A percentile compares a stretch with the other conserved stretches of the same genome.
Conservation (phyloP, 1,140 invertebrate genomes). For the Cydia amplana region DNA sequence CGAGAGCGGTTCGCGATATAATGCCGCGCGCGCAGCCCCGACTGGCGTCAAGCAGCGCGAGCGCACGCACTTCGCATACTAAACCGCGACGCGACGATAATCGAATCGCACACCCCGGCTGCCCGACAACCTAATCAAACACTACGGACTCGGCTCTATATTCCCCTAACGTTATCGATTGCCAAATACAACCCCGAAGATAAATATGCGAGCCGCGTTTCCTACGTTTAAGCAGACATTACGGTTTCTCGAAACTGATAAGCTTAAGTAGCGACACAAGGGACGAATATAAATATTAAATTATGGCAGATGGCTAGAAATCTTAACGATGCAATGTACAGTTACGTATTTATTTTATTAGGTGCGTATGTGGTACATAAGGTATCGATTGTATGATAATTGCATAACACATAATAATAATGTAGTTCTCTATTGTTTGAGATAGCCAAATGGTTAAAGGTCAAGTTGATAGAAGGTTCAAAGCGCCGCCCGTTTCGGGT, state of each 20-base stretch:
- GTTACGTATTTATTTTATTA: constrained; percentile 6
- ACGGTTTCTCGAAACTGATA: constrained; percentile 47
- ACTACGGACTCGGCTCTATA: constrained; percentile 64
- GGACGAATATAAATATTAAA: constrained; percentile 27
- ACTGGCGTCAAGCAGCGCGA: constrained; percentile 69
- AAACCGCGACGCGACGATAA: constrained; percentile 66
- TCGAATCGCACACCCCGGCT: constrained; percentile 44
- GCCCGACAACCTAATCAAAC: constrained; percentile 67
- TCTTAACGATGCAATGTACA: constrained; percentile 18
- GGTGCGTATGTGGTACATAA: background rate
- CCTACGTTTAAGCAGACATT: constrained; percentile 52
- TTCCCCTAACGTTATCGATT: constrained; percentile 61
- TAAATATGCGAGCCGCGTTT: constrained; percentile 52
- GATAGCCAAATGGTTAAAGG: constrained; percentile 20
- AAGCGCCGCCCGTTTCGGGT: constrained; percentile 25
- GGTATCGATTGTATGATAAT: constrained; percentile 27
- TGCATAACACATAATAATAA: constrained; percentile 8
- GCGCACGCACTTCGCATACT: constrained; percentile 75
- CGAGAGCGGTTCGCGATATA: constrained; percentile 48
- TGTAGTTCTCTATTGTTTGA: constrained; percentile 20
- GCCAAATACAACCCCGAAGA: constrained; percentile 63
- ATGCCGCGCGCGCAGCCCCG: constrained; percentile 47
- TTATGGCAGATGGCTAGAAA: constrained; percentile 23
- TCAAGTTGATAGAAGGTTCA: constrained; percentile 4
- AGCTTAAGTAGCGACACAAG: constrained; percentile 34